Percentiles rank a stretch among this genome's conserved stretches.
These are phyloP conservation scores for Sebastes miniatus DNA, from an alignment of 2,797 vertebrate genomes.

Conservation along the genomic window DNA sequence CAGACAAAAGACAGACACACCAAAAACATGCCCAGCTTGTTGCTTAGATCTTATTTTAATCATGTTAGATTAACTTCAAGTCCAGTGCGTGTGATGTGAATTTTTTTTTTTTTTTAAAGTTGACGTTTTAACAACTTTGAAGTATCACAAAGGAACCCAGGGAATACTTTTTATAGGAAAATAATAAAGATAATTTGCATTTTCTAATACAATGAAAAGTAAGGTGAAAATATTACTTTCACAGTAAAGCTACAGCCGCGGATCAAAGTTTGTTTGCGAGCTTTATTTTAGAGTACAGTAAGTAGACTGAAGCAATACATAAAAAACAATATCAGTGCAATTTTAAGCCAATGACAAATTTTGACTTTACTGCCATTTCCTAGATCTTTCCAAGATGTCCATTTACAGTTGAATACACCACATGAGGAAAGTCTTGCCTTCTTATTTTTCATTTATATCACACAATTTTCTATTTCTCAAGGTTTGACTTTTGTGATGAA, in stretches of 20 bases:
- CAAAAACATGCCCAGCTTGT: background rate
- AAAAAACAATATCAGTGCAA: background rate
- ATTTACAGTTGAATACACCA: background rate
- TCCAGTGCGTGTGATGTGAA: background rate
- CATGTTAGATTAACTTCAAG: background rate
- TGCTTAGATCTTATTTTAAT: background rate
- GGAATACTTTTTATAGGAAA: too few relatives aligned
- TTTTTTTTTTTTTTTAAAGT: background rate
- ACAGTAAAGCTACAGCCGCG: background rate
- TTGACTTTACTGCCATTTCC: background rate
- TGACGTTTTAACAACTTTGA: background rate
- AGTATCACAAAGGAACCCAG: background rate
- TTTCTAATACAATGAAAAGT: background rate
- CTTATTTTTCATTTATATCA: background rate
- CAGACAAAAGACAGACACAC: too few relatives aligned
- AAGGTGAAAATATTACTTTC: background rate
- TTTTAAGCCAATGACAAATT: background rate
- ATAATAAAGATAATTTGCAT: background rate
- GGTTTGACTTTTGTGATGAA: background rate
- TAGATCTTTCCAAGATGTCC: background rate
- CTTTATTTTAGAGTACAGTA: background rate
- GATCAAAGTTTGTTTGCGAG: background rate
- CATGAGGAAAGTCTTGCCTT: background rate
- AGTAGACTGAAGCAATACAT: background rate
- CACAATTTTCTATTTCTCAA: background rate